Evolutionary conservation across 2,888 invertebrate species (phyloP).

Genomic region (Lasioglossum lativentre): DNA sequence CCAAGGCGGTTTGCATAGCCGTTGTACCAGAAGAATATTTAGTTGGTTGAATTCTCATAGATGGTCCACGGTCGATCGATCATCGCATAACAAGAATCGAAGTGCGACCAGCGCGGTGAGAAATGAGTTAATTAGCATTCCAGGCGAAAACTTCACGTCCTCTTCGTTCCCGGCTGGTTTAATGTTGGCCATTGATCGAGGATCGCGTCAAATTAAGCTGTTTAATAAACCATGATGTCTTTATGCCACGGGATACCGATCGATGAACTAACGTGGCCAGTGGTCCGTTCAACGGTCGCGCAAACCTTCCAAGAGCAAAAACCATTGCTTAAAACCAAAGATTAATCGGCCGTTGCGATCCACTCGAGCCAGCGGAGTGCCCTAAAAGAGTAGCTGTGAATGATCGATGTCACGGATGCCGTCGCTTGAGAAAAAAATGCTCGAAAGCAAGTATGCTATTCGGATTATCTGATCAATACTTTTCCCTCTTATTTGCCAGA

Average conservation of each 20-base stretch:
- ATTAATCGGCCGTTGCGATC: slow-evolving; percentile 28
- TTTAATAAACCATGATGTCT: slow-evolving; percentile 54
- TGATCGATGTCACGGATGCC: slow-evolving; percentile 23
- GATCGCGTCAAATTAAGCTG: slow-evolving; percentile 53
- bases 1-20: slow-evolving; percentile 54
- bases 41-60: slow-evolving; percentile 54
- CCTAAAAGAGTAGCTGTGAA: slow-evolving; percentile 19
- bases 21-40: slow-evolving; percentile 45
- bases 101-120: slow-evolving; percentile 60
- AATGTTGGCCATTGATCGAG: slow-evolving; percentile 46
- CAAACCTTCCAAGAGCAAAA: slow-evolving; percentile 2
- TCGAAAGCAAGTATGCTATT: background rate
- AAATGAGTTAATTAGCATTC: slow-evolving; percentile 74
- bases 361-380: background rate
- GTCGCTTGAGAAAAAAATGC: background rate
- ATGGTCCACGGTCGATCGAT: slow-evolving; percentile 64
- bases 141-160: slow-evolving; percentile 47
- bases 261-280: slow-evolving; percentile 18
- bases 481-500: background rate
- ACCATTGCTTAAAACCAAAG: slow-evolving; percentile 16
- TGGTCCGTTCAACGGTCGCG: slow-evolving; percentile 4
- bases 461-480: background rate
- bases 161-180: slow-evolving; percentile 20
- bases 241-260: slow-evolving; percentile 28
- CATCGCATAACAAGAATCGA: slow-evolving; percentile 70